Percentiles rank a stretch among this genome's conserved stretches.
These are phyloP conservation scores for Calephelis virginiensis DNA, from an alignment of 1,140 invertebrate genomes.

Conservation along the genomic window DNA sequence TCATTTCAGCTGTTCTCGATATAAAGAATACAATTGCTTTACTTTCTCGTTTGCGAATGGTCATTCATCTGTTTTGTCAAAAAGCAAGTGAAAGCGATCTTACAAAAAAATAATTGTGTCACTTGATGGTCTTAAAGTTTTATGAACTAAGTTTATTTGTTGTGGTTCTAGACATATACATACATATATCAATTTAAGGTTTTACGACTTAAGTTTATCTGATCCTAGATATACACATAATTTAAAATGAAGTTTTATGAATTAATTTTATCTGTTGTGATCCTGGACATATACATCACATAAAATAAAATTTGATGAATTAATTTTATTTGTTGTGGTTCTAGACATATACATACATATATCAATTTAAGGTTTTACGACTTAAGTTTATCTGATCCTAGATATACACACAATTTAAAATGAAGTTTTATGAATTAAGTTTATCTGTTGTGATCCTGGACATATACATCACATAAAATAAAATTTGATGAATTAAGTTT, in stretches of 20 bases:
- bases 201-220: too few species aligned
- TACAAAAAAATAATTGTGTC: slow-evolving; percentile 24
- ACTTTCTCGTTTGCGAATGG: slow-evolving; percentile 70
- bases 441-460: neutral
- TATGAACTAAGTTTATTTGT: neutral
- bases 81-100: slow-evolving; percentile 74
- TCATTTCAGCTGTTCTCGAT: slow-evolving; percentile 46
- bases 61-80: slow-evolving; percentile 61
- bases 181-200: too few species aligned
- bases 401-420: neutral
- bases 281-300: neutral
- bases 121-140: neutral
- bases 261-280: neutral
- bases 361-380: neutral
- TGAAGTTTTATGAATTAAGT: neutral
- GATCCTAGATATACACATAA: neutral
- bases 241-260: neutral
- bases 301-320: too few species aligned
- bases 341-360: neutral
- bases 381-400: neutral
- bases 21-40: slow-evolving; percentile 55
- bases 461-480: too few species aligned
- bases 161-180: neutral
- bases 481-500: too few species aligned
- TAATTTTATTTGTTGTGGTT: neutral